These are phyloP conservation scores for Ochotona curzoniae DNA, from an alignment of 2,113 vertebrate species.

Conservation along the genomic window DNA sequence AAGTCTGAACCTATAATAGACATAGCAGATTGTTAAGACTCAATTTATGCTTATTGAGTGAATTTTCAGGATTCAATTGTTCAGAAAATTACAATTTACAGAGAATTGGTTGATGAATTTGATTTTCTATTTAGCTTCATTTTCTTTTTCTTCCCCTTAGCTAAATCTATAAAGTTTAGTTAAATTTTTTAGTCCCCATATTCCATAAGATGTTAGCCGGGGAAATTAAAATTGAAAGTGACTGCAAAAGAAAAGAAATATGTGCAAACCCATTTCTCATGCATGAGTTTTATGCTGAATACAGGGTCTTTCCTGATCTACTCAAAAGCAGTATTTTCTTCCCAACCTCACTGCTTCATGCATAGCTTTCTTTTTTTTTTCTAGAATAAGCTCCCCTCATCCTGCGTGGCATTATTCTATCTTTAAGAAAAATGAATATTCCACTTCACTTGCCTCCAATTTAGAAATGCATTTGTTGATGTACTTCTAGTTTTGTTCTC, in stretches of 20 bases:
- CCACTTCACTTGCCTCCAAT: not conserved
- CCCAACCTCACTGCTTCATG: not conserved
- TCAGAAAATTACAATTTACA: conserved; percentile 71
- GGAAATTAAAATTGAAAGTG: conserved; percentile 7
- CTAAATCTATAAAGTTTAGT: not conserved
- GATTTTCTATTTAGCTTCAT: conserved; percentile 44
- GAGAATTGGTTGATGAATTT: conserved; percentile 30
- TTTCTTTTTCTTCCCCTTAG: conserved; percentile 13
- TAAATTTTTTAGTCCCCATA: conserved; percentile 20
- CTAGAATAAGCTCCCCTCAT: not conserved
- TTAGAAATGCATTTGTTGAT: not conserved
- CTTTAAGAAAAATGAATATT: not conserved
- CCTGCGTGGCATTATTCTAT: not conserved
- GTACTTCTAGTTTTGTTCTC: not conserved
- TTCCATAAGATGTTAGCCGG: not conserved
- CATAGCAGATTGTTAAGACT: conserved; percentile 54
- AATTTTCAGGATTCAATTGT: conserved; percentile 65
- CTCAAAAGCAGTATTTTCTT: not conserved
- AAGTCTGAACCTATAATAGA: conserved; percentile 59
- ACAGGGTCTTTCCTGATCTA: not conserved
- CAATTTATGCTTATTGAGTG: conserved; percentile 65
- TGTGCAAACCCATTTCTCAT: not conserved
- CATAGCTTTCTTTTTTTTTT: not conserved
- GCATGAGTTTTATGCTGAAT: not conserved
- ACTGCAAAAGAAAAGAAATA: not conserved